A percentile compares a stretch with the other conserved stretches of the same genome.
Evolutionary conservation across 1,140 invertebrate genomes (phyloP).

Genomic region (Spodoptera frugiperda): DNA sequence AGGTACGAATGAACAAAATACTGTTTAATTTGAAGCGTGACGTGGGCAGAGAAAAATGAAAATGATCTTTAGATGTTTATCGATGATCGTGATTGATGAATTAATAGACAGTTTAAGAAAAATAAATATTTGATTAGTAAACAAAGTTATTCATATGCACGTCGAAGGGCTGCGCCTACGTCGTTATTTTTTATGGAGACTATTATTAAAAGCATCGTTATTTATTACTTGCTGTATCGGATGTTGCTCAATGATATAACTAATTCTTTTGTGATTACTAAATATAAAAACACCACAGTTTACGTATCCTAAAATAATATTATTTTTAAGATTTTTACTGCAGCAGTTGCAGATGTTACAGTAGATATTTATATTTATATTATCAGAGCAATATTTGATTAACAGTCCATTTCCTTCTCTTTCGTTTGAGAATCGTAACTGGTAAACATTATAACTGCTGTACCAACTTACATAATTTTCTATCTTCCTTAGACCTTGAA

Average conservation of each 20-base stretch:
- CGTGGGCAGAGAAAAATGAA: slow-evolving; percentile 33
- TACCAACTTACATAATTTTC: background rate
- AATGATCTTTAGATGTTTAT: slow-evolving; percentile 19
- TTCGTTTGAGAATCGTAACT: background rate
- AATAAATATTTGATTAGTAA: slow-evolving; percentile 19
- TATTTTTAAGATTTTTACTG: background rate
- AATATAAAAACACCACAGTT: background rate
- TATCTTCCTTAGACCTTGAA: background rate
- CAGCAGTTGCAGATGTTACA: background rate
- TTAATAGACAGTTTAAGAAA: background rate
- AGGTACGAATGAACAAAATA: slow-evolving; percentile 25
- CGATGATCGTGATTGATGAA: background rate
- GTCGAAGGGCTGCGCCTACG: slow-evolving; percentile 30
- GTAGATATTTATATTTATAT: background rate
- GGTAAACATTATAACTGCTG: background rate
- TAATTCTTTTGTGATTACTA: background rate
- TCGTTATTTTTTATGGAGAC: slow-evolving; percentile 26
- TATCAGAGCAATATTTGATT: background rate
- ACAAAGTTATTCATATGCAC: slow-evolving; percentile 15
- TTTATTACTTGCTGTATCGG: slow-evolving; percentile 18
- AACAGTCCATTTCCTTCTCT: background rate
- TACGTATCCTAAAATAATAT: background rate
- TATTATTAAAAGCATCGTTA: slow-evolving; percentile 30
- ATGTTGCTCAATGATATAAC: background rate
- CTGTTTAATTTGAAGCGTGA: slow-evolving; percentile 25